These are phyloP conservation scores for Caenorhabditis becei DNA, from an alignment of 2,888 invertebrate species.

Conservation along the genomic window DNA sequence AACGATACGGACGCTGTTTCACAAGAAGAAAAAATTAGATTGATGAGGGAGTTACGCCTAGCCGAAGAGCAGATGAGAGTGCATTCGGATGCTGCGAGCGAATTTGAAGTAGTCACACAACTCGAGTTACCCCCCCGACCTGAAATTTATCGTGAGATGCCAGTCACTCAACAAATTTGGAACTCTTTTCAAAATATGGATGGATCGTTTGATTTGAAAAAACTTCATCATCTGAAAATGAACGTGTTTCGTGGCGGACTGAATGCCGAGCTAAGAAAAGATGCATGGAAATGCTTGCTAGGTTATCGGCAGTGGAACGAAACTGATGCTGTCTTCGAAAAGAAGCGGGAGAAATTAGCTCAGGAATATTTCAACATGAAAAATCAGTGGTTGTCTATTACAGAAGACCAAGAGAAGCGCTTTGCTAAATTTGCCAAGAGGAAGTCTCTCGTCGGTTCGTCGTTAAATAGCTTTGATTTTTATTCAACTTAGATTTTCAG, in stretches of 20 bases:
- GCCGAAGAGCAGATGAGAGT: constrained; percentile 65
- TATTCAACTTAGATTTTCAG: constrained; percentile 83
- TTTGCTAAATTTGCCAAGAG: constrained; percentile 92
- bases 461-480: neutral
- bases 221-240: constrained; percentile 89
- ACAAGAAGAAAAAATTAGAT: constrained; percentile 81
- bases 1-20: constrained; percentile 81
- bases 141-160: constrained; percentile 86
- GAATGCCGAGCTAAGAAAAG: constrained; percentile 85
- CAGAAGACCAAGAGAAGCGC: constrained; percentile 90
- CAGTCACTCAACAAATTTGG: constrained; percentile 86
- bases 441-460: constrained; percentile 90
- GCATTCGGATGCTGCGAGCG: constrained; percentile 75
- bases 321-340: constrained; percentile 87
- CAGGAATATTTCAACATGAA: constrained; percentile 86
- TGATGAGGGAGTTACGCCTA: constrained; percentile 83
- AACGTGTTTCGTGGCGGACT: constrained; percentile 85
- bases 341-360: constrained; percentile 86
- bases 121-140: constrained; percentile 87
- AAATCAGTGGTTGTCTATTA: constrained; percentile 94
- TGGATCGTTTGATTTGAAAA: constrained; percentile 87
- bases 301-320: constrained; percentile 92
- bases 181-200: constrained; percentile 88
- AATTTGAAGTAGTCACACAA: constrained; percentile 81
- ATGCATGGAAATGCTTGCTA: constrained; percentile 95